Evolutionary conservation across 2,113 vertebrate species (phyloP), one percentile per base, ranked within the genome.

Genomic region (Ptychochromis oligacanthus): DNA sequence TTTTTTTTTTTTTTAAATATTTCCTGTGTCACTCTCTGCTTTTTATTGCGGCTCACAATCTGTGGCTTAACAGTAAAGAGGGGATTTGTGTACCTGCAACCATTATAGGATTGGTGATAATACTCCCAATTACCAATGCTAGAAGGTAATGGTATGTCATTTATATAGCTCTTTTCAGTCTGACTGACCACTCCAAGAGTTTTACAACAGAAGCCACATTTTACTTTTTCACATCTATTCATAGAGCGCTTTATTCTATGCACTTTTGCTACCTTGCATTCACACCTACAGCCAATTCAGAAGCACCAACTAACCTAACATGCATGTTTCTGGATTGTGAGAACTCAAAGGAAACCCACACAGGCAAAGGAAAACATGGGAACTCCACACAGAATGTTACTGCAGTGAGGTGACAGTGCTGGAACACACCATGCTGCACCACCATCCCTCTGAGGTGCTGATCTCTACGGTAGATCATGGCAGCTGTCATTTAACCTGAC

Each of bases 401-500:
- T 20, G 65, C 17, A 52, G 52, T 72, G 12, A 34, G 52, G 46
- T 9, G 26, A 31, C 67, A 52, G 26, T 54, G 18, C 26, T 34
- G n/a, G n/a, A 34, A 72, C 67, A n/a, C n/a, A 54, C 26, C 0
- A 14, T 17, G 17, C 0, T 0, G 64, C 15, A 70, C 17, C 17
- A 4, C 26, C 46, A 72, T 72, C 67, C 0, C 26, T 54, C 67
- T 54, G 11, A 31, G 67, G 46, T 72, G 26, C 6, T 52, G 0
- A 31, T 9, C 57, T 28, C 40, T 36, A 57, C 52, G 54, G 64
- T 38, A 20, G 60, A 34, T 70, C 34, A 61, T 38, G 49, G 60
- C 81, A 77, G 54, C 49, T 67, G 40, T 88, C 59, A 77, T 79
- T 26, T 49, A 18, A 72, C 60, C 62, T 81, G 40, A 85, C 72